Conservation (phyloP, 2,888 invertebrate species). For the Zygothrica quintamaculata region DNA sequence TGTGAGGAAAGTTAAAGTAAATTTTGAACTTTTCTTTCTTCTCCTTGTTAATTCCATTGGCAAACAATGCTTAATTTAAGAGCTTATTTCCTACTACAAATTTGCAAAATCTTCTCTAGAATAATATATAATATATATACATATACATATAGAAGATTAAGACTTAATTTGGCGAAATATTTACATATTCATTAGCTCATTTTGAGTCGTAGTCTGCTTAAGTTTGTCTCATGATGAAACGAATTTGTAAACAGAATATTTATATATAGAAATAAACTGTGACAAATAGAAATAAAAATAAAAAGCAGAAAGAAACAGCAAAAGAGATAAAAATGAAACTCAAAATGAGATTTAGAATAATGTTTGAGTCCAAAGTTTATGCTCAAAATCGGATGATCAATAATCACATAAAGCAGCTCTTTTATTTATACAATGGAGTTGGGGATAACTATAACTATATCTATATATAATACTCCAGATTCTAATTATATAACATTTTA, state of each 20-base stretch:
- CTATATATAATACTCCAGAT: no score
- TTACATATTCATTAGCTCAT: conserved; percentile 32
- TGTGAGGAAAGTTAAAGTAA: conserved; percentile 51
- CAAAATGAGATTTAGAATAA: no score
- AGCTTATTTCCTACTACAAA: neutral
- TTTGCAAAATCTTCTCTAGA: conserved; percentile 34
- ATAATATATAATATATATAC: conserved; percentile 28
- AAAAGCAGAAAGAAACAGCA: no score
- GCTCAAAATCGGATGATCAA: no score
- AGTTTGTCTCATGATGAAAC: conserved; percentile 31
- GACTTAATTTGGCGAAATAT: conserved; percentile 16
- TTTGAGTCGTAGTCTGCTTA: conserved; percentile 19
- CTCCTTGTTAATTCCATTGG: conserved; percentile 44
- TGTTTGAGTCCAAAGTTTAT: no score
- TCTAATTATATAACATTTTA: no score
- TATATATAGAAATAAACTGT: conserved; percentile 30
- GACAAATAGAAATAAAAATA: no score
- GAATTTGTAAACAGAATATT: conserved; percentile 16
- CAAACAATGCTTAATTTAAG: conserved; percentile 16
- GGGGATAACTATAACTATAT: no score
- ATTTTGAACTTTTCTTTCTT: no score
- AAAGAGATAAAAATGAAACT: no score
- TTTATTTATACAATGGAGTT: no score
- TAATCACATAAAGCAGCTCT: no score
- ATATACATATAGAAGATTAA: neutral